Evolutionary conservation across 2,113 vertebrate species (phyloP), one percentile per base, ranked within the genome.

Genomic region (Myrmecobius fasciatus): DNA sequence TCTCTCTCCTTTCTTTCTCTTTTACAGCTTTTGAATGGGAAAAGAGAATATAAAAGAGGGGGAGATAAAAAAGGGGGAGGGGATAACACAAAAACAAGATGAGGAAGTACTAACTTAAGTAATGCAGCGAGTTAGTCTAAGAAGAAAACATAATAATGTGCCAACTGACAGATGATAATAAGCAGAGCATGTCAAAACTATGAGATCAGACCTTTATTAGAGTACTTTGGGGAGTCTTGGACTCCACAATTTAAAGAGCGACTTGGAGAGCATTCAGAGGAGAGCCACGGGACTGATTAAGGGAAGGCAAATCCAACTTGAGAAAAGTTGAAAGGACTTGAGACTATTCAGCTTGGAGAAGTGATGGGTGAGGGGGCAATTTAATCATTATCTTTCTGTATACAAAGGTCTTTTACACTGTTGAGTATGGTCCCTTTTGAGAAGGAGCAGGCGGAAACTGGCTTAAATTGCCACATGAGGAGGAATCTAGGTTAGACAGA

Each of bases 401-500:
- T 26, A 2, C 46, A 52, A 91, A 97, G 93, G 89, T 26, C 75
- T 91, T 90, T 91, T 90, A 46, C 94, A 54, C 53, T 92, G 31
- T 0, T 51, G 43, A 25, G 3, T 53, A 22, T 43, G 56, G 90
- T 75, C 22, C n/a, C 31, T 0, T 14, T 47, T 47, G 3, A 75
- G 25, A 94, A 91, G 43, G 25, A 49, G 26, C 89, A 90, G n/a
- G 89, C 94, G 94, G 89, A 93, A 90, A 93, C 67, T 91, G 28
- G 93, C 94, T 97, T 54, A 90, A 91, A 49, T 49, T 28, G 25
- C 89, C 25, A 28, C 1, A 3, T 89, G 47, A 89, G 89, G 26
- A 49, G 67, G 20, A 83, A 56, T 95, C 83, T 91, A 91, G 96
- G n/a, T 94, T 88, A 94, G 83, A 90, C 91, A 56, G 91, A 94